Base-by-base conservation (phyloP, 2,888 invertebrate species). In the Cryptocephalus moraei region DNA sequence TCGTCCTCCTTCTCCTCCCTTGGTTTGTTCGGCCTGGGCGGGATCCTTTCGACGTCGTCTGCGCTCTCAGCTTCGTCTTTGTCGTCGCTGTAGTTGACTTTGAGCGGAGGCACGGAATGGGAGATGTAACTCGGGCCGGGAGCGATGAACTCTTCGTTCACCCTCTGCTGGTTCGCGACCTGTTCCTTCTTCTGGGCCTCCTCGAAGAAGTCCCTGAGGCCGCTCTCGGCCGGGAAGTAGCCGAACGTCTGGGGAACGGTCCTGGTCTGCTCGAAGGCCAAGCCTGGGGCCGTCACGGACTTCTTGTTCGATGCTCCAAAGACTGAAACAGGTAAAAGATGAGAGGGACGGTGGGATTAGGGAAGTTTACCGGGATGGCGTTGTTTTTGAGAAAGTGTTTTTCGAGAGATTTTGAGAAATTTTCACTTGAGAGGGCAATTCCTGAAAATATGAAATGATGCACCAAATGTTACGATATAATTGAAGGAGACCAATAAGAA, bases 191-290 rank as follows among this genome's bases (percentile, higher is more conserved):
- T 59, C 48, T 66, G 62, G 1, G 65, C 56, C 49, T 65, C 60
- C 39, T 68, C 66, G 41, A 68, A 66, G 51, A 68, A 73, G 55
- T 72, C 72, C 49, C 63, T 60, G 2, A 53, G 49, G 14, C 34
- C 46, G 38, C 33, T 47, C 4, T 45, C 31, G 4, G 14, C 43
- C 10, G 44, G 45, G 33, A 47, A 45, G 6, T 12, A 11, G 6
- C 36, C 36, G 41, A 48, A 49, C 10, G 38, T 46, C 6, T 47
- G 45, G 8, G 39, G 38, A 9, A 43, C 12, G 36, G 48, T 42
- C 13, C 46, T 33, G 14, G 47, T 44, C 32, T 51, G 48, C 11
- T 32, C 39, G 47, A 63, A 64, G 2, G 55, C 54, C 32, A 48
- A 51, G 36, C 51, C 54, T n/a, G 48, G 59, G 45, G 51, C 46